These are phyloP conservation scores for Mystacornis crossleyi DNA, from an alignment of 2,113 vertebrate genomes.

Conservation along the genomic window DNA sequence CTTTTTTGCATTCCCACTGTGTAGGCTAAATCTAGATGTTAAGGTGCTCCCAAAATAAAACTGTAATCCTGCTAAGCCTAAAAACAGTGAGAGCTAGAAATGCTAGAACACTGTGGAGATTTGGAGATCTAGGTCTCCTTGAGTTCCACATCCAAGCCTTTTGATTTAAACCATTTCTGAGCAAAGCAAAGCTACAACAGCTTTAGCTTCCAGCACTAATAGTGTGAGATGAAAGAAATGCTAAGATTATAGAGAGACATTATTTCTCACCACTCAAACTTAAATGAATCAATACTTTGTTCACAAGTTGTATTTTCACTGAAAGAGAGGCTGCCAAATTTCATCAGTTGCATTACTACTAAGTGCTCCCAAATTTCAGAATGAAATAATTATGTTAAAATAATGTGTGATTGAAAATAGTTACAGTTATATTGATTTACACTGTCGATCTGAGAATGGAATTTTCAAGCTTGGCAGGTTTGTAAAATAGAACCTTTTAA, in stretches of 20 bases:
- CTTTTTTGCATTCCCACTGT: neutral
- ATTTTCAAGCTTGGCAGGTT: neutral
- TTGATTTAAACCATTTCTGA: neutral
- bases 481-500: conserved; percentile 5
- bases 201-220: neutral
- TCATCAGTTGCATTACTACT: neutral
- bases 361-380: conserved; percentile 43
- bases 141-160: neutral
- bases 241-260: neutral
- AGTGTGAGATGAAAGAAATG: neutral
- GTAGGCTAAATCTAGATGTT: neutral
- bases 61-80: neutral
- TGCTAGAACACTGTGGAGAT: neutral
- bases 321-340: neutral
- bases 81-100: neutral
- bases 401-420: neutral
- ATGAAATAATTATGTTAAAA: conserved; percentile 14
- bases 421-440: conserved; percentile 29
- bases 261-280: neutral
- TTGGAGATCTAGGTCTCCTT: neutral
- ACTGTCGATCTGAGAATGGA: neutral
- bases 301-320: conserved; percentile 15
- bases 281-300: neutral
- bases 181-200: neutral
- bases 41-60: neutral